phyloP scores from a whole-genome alignment of 2,888 invertebrate genomes.

The Andrena bicolor region DNA sequence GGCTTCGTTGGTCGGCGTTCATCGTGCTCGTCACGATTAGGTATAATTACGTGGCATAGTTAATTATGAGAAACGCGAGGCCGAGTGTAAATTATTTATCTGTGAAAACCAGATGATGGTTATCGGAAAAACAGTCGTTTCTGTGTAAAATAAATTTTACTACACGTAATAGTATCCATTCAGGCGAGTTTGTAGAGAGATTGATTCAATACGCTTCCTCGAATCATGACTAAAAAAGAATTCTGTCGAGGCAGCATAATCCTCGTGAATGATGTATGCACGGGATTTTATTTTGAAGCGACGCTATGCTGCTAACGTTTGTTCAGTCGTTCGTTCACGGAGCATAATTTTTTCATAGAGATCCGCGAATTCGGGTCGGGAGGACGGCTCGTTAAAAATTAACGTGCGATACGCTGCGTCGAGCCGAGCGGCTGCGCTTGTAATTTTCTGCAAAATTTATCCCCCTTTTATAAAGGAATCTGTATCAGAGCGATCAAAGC shows the following conservation, averaged over 20 bases:
- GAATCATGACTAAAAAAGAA: too few relatives aligned
- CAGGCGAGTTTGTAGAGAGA: too few relatives aligned
- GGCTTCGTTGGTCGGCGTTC: slow-evolving; percentile 22
- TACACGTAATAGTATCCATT: too few relatives aligned
- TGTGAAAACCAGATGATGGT: too few relatives aligned
- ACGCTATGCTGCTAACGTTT: not conserved
- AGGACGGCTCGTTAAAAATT: slow-evolving; percentile 43
- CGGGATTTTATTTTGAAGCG: slow-evolving; percentile 3
- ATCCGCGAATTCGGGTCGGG: slow-evolving; percentile 1
- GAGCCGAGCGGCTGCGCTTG: not conserved
- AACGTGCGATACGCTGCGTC: slow-evolving; percentile 10
- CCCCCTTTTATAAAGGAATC: slow-evolving; percentile 29
- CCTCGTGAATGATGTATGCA: too few relatives aligned
- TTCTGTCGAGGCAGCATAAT: too few relatives aligned
- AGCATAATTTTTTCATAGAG: slow-evolving; percentile 8
- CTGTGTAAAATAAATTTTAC: not conserved
- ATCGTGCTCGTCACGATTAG: slow-evolving; percentile 7
- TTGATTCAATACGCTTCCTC: too few relatives aligned
- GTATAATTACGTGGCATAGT: not conserved
- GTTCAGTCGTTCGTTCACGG: not conserved
- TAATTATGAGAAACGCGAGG: not conserved
- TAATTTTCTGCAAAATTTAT: slow-evolving; percentile 43
- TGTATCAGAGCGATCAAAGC: slow-evolving; percentile 20
- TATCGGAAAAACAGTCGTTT: not conserved
- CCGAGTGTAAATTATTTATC: too few relatives aligned